Base-by-base conservation (phyloP, 2,888 invertebrate species). In the Magallana nippona region DNA sequence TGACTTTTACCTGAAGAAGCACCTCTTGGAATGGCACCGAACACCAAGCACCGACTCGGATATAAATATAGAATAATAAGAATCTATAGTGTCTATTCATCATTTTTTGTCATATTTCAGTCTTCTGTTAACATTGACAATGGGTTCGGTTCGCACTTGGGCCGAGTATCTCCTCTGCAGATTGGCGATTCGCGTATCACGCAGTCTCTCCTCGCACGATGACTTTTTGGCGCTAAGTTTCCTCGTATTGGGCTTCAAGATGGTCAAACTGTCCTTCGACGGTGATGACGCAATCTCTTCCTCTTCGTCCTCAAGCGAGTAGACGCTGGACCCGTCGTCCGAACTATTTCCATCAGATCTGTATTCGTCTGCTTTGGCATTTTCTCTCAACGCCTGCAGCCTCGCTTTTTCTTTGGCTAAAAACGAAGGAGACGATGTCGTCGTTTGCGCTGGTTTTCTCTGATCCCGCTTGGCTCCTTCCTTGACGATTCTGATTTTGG, bases 291-390 rank as follows among this genome's bases (percentile, higher is more conserved):
- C 10, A 60, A 27, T 71, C 32, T 71, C 71, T 32, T 71, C 71
- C 27, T 80, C 83, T 13, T 83, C 80, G 13, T 82, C 82, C 56
- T 83, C 83, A 57, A 83, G 56, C 10, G 83, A 83, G 71, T 71
- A 71, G 17, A 71, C 60, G 17, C 71, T 80, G n/a, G 80, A 83
- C 19, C 77, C 63, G 13, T 79, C 80, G n/a, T 83, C 83, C 27
- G 83, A 83, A 32, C 80, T 83, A 77, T 80, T 80, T 27, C 83
- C 83, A 22, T 83, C 83, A 5, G 83, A 83, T 10, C 83, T 55
- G 27, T 83, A 83, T 19, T 77, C 80, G 56, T 83, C 80, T 15
- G 17, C 17, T 56, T 44, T 27, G 15, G n/a, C 56, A 27, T 71
- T 62, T 22, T 83, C 83, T 10, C 32, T 56, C 19, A 80, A 57